A percentile compares a stretch with the other conserved stretches of the same genome.
Evolutionary conservation across 53 echinoderm and acorn worm genomes (phyloP).

Genomic region (Apostichopus leukothele): DNA sequence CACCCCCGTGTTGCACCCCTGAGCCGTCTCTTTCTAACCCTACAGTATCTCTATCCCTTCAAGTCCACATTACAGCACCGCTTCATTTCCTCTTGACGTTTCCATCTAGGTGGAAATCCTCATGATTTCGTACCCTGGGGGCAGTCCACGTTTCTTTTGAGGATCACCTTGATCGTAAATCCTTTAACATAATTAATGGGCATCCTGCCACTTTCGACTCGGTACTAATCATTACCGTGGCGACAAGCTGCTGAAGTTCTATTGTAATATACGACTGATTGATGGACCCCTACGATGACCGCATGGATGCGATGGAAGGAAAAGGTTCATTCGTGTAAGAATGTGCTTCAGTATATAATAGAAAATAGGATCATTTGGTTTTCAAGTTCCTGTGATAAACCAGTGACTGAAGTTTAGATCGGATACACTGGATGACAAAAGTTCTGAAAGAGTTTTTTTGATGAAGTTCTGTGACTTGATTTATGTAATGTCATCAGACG

Average conservation of each 20-base stretch:
- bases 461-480: neutral
- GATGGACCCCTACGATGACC: neutral
- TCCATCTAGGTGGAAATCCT: neutral
- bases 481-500: neutral
- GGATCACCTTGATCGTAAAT: conserved; percentile 6
- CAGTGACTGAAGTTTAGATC: neutral
- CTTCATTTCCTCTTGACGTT: no score
- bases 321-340: neutral
- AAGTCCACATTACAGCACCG: no score
- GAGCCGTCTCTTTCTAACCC: no score
- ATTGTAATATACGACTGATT: conserved; percentile 4
- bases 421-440: neutral
- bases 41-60: no score
- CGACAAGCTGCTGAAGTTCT: neutral
- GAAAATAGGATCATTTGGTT: neutral
- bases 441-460: neutral
- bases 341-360: neutral
- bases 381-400: neutral
- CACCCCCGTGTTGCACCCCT: no score
- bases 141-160: neutral
- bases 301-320: neutral
- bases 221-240: neutral
- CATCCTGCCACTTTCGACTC: conserved; percentile 15
- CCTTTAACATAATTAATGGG: conserved; percentile 22
- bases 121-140: neutral